Percentiles rank a stretch among this genome's conserved stretches.
These are phyloP conservation scores for Lamproptera curius DNA, from an alignment of 2,888 invertebrate genomes.

Conservation along the genomic window DNA sequence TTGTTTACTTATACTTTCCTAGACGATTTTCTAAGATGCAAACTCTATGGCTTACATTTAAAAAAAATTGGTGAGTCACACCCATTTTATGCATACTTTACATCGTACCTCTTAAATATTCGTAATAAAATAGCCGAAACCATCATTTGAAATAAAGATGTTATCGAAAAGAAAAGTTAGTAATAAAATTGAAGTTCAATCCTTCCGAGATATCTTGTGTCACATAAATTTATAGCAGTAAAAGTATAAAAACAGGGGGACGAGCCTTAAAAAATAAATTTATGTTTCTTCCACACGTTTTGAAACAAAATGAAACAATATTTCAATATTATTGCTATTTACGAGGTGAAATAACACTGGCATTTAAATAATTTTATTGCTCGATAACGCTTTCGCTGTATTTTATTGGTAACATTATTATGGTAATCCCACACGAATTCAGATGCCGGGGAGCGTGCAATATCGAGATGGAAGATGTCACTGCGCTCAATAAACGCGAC, in stretches of 20 bases:
- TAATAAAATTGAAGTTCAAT: neutral
- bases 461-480: constrained; percentile 22
- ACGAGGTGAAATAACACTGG: constrained; percentile 16
- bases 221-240: neutral
- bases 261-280: neutral
- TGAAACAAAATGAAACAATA: constrained; percentile 6
- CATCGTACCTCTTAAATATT: no score
- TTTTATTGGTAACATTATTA: constrained; percentile 25
- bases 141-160: no score
- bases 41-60: no score
- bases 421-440: constrained; percentile 18
- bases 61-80: no score
- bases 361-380: constrained; percentile 21
- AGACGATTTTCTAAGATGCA: no score
- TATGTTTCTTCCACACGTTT: neutral
- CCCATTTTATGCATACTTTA: no score
- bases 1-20: no score
- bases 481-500: constrained; percentile 17
- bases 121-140: no score
- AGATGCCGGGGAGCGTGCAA: constrained; percentile 17
- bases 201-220: neutral
- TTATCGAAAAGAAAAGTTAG: no score
- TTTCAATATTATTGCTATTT: constrained; percentile 7
- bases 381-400: constrained; percentile 6
- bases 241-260: neutral